phyloP scores from a whole-genome alignment of 30 jellyfish, hydroid and myxozoan species.

The Aurelia aurita region DNA sequence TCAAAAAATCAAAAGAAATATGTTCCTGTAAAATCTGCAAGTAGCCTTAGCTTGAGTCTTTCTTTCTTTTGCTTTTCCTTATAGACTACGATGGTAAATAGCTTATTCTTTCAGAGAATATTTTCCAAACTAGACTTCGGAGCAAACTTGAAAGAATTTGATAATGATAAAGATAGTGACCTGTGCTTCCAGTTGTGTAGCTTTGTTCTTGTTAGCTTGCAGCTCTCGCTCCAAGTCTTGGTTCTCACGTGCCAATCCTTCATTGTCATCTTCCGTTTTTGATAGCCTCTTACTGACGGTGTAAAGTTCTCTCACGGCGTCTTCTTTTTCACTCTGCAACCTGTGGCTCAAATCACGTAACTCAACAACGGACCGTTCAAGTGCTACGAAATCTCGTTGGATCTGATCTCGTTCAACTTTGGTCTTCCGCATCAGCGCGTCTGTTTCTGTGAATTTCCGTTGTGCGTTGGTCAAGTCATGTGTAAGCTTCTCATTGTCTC shows the following conservation, averaged over 20 bases:
- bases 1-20: too few species aligned
- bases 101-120: too few species aligned
- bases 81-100: too few species aligned
- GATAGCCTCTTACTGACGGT: conserved; percentile 67
- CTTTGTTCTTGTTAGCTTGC: conserved; percentile 57
- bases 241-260: conserved; percentile 79
- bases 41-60: too few species aligned
- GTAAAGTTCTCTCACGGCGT: conserved; percentile 84
- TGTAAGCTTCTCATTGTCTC: conserved; percentile 85
- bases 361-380: conserved; percentile 86
- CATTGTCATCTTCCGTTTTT: conserved; percentile 87
- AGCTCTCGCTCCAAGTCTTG: conserved; percentile 90
- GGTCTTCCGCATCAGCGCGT: conserved; percentile 74
- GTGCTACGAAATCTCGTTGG: conserved; percentile 69
- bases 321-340: conserved; percentile 94
- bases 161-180: neutral
- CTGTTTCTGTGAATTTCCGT: conserved; percentile 82
- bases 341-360: conserved; percentile 89
- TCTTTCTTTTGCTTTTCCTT: too few species aligned
- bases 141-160: too few species aligned
- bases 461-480: conserved; percentile 61
- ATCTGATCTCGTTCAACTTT: conserved; percentile 83
- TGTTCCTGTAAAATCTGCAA: too few species aligned
- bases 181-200: conserved; percentile 76
- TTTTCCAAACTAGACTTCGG: too few species aligned